phyloP scores from a whole-genome alignment of 2,888 invertebrate species.

The Eurytoma adleriae region DNA sequence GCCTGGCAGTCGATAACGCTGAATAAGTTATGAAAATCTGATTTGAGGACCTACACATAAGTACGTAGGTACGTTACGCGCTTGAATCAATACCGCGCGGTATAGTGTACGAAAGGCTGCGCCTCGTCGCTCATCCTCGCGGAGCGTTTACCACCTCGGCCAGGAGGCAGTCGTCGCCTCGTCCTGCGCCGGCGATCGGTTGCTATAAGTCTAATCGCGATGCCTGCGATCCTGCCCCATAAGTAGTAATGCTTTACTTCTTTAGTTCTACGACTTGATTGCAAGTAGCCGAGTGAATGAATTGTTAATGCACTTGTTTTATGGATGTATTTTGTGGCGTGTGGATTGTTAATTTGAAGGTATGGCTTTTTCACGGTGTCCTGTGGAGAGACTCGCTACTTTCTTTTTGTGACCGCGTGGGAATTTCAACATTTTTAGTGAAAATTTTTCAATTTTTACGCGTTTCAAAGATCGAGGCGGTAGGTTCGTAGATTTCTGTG shows the following conservation, averaged over 20 bases:
- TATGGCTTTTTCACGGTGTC: no score
- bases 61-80: conserved; percentile 18
- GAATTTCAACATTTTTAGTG: no score
- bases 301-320: no score
- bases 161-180: neutral
- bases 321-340: no score
- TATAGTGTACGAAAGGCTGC: neutral
- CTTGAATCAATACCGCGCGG: conserved; percentile 39
- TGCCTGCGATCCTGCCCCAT: neutral
- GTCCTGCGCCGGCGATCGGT: neutral
- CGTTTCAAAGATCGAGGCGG: no score
- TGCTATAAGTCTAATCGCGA: neutral
- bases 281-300: no score
- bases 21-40: conserved; percentile 55
- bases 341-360: no score
- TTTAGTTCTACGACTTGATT: neutral
- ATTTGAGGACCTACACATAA: conserved; percentile 33
- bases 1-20: conserved; percentile 40
- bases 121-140: neutral
- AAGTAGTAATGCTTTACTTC: neutral
- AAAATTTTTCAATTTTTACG: no score
- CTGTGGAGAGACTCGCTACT: no score
- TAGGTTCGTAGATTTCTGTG: no score
- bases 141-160: neutral
- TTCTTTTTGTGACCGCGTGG: no score